Evolutionary conservation across 2,113 vertebrate genomes (phyloP).

Genomic region (Periophthalmodon schlosseri): DNA sequence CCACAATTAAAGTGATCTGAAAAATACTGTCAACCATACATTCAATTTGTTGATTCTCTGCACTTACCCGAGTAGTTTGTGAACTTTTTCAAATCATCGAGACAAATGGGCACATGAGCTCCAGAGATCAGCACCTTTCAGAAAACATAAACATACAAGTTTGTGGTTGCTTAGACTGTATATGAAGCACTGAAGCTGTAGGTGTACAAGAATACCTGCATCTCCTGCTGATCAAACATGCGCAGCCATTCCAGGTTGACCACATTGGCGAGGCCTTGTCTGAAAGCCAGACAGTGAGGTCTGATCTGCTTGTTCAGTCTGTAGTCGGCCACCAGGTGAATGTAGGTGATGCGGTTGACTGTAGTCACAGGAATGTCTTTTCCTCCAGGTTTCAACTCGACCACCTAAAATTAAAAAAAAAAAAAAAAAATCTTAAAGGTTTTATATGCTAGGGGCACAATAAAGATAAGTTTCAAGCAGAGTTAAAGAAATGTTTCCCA

Average conservation of each 20-base stretch:
- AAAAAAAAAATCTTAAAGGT: neutral
- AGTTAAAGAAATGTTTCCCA: conserved; percentile 45
- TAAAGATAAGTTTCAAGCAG: conserved; percentile 40
- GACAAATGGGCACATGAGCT: conserved; percentile 92
- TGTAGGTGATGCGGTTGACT: conserved; percentile 92
- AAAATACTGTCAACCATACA: neutral
- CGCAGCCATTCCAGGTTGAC: conserved; percentile 97
- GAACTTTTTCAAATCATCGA: conserved; percentile 96
- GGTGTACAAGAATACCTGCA: conserved; percentile 82
- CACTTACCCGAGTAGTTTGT: conserved; percentile 94
- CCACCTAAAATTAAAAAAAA: conserved; percentile 78
- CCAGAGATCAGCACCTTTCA: conserved; percentile 93
- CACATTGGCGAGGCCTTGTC: conserved; percentile 95
- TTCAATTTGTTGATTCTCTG: neutral
- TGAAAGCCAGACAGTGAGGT: conserved; percentile 93
- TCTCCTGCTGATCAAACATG: conserved; percentile 98
- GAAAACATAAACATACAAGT: neutral
- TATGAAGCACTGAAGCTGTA: too few species aligned
- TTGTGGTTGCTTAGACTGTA: neutral
- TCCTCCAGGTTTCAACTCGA: conserved; percentile 90
- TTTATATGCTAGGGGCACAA: conserved; percentile 1
- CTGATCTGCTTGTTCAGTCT: conserved; percentile 94
- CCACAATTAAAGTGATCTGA: neutral
- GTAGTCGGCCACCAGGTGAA: conserved; percentile 95
- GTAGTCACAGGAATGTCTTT: conserved; percentile 97